These are phyloP conservation scores for Melanophora roralis DNA, from an alignment of 2,888 invertebrate genomes.

Conservation along the genomic window DNA sequence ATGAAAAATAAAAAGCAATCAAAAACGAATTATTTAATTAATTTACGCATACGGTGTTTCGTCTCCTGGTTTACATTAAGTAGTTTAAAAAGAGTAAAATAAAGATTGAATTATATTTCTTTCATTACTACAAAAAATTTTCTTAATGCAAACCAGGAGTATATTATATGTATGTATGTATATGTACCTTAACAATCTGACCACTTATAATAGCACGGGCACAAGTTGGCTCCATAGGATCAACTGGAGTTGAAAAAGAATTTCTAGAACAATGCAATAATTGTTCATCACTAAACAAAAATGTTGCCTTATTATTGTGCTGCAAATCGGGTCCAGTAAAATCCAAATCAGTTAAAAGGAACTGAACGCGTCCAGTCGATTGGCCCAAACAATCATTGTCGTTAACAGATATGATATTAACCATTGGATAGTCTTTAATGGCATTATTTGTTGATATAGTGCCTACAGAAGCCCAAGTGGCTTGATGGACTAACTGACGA, in stretches of 20 bases:
- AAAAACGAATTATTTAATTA: no score
- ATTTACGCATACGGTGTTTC: no score
- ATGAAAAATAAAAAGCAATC: no score
- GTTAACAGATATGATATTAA: conserved; percentile 76
- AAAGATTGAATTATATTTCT: no score
- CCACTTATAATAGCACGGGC: conserved; percentile 74
- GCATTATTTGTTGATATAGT: conserved; percentile 72
- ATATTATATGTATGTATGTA: no score
- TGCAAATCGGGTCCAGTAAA: conserved; percentile 76
- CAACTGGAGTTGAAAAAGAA: conserved; percentile 59
- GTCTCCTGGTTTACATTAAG: no score
- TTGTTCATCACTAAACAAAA: conserved; percentile 74
- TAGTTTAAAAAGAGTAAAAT: no score
- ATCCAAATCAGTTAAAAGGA: conserved; percentile 75
- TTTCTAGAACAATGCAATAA: conserved; percentile 69
- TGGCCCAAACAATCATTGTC: conserved; percentile 68
- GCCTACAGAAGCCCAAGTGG: conserved; percentile 75
- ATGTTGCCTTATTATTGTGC: conserved; percentile 72
- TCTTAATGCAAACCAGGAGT: no score
- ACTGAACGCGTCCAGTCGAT: conserved; percentile 75
- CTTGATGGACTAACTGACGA: conserved; percentile 72
- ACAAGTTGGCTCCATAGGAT: conserved; percentile 77
- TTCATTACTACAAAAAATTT: no score
- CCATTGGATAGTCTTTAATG: conserved; percentile 75
- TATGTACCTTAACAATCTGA: conserved; percentile 68